Evolutionary conservation across 2,113 vertebrate species (phyloP), one percentile per base, ranked within the genome.

Genomic region (Camarhynchus parvulus): DNA sequence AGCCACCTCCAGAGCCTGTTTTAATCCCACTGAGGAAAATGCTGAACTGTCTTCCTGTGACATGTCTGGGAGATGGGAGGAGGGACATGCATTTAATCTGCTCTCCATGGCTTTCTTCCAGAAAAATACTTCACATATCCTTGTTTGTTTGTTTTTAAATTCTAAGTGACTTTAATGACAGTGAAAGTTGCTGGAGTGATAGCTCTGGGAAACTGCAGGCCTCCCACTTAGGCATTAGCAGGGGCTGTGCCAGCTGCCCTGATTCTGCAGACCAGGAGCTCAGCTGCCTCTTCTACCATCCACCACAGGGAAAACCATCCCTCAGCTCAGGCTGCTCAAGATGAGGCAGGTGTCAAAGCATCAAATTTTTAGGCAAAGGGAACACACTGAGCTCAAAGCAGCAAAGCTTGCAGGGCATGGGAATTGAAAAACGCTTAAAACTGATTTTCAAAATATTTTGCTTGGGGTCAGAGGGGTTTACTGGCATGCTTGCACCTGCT

Each of bases 131-230:
- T 83, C 90, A 77, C 68, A 86, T 88, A 52, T 85, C 86, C 90
- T 77, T 93, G 92, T 95, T 97, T 95, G 81, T 95, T 96, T 96
- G 95, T 80, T 92, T 94, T 94, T 59, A 74, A 93, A 83, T 95
- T 63, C 39, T 80, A 88, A 94, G 84, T 49, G 55, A 95, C 77
- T 95, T 95, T 94, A 91, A 73, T 95, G 77, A 53, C 2, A 21
- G 87, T 89, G 93, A 95, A 95, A 95, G 93, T 77, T 73, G 63
- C 90, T 90, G 79, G 30, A 93, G 52, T 33, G 85, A 95, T 63
- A 92, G 68, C 47, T 83, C 87, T 92, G 79, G 94, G 85, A 94
- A 94, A 94, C 64, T 81, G 33, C 63, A 77, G 53, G 67, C 24
- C 41, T 90, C 62, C 49, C 58, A 41, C 35, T 85, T 42, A 27